Percentiles rank a stretch among this genome's conserved stretches.
Evolutionary conservation across 2,888 invertebrate genomes (phyloP).

Genomic region (Unio pictorum): DNA sequence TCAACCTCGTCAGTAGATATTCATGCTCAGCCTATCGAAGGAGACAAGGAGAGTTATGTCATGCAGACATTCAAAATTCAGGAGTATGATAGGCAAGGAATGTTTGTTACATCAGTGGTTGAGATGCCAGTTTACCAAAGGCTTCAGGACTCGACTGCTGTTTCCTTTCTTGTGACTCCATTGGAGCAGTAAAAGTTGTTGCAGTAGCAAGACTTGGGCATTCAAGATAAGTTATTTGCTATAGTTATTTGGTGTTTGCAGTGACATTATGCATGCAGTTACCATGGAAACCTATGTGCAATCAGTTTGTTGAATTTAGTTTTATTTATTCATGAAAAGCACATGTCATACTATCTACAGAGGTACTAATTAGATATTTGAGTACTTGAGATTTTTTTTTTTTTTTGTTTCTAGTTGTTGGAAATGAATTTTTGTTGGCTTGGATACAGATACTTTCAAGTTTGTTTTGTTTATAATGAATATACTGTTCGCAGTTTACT

Average conservation of each 20-base stretch:
- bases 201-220: too few species aligned
- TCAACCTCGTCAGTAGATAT: conserved; percentile 26
- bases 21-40: conserved; percentile 35
- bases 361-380: too few species aligned
- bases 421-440: too few species aligned
- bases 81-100: conserved; percentile 40
- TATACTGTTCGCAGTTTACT: too few species aligned
- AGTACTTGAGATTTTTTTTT: too few species aligned
- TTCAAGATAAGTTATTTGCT: too few species aligned
- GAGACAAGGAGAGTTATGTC: conserved; percentile 73
- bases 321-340: conserved; percentile 2
- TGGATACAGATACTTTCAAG: too few species aligned
- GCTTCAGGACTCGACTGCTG: conserved; percentile 87
- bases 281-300: conserved; percentile 26
- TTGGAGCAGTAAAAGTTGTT: conserved; percentile 15
- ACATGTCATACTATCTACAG: too few species aligned
- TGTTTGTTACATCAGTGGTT: conserved; percentile 81
- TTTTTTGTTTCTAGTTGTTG: too few species aligned
- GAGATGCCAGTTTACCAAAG: conserved; percentile 93
- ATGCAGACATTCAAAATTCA: conserved; percentile 87
- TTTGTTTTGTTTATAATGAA: too few species aligned
- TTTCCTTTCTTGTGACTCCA: conserved; percentile 94
- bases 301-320: conserved; percentile 16
- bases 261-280: conserved; percentile 26
- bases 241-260: conserved; percentile 17